Percentiles rank a stretch among this genome's conserved stretches.
Evolutionary conservation across 2,113 vertebrate species (phyloP).

Genomic region (Centropus unirufus): DNA sequence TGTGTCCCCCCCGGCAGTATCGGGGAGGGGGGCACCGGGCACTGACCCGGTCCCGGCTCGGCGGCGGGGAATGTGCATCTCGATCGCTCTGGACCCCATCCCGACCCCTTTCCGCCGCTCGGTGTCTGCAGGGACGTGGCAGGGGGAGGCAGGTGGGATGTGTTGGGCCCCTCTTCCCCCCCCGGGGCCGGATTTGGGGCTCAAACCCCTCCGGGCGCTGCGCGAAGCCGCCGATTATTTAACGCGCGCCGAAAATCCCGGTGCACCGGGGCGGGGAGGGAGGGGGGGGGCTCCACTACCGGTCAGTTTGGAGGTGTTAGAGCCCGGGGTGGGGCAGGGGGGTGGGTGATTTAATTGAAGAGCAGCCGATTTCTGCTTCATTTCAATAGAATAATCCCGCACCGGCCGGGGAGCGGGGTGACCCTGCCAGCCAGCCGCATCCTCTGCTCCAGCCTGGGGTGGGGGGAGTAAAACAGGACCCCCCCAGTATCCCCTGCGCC

Average conservation of each 20-base stretch:
- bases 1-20: neutral
- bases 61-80: neutral
- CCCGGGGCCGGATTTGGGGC: neutral
- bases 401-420: too few species aligned
- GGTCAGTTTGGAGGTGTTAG: neutral
- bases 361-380: neutral
- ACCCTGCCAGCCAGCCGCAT: neutral
- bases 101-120: neutral
- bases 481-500: neutral
- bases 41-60: neutral
- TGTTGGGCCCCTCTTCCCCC: too few species aligned
- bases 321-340: fast-evolving
- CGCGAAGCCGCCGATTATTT: neutral
- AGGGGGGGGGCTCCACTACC: too few species aligned
- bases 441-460: neutral
- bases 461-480: fast-evolving
- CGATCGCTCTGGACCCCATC: fast-evolving
- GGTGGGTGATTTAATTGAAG: neutral
- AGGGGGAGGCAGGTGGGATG: too few species aligned
- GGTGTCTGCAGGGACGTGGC: neutral
- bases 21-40: neutral
- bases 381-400: neutral
- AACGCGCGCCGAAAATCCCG: neutral
- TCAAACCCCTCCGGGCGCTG: neutral
- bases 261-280: neutral